A percentile compares a stretch with the other conserved stretches of the same genome.
Conservation (phyloP, 2,888 invertebrate species). For the Atrina japonica region DNA sequence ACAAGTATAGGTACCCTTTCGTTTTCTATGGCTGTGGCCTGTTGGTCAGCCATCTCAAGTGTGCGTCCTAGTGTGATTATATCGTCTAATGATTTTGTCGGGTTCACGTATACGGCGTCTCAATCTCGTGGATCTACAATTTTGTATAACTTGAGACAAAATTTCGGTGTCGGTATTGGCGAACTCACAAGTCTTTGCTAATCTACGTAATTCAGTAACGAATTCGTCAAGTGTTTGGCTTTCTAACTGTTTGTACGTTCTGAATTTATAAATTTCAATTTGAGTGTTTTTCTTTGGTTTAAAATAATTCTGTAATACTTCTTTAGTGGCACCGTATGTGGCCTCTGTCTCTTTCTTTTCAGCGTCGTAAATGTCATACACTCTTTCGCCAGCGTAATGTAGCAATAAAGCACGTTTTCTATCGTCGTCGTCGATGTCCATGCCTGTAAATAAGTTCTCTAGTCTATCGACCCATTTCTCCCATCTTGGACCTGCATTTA, state of each 20-base stretch:
- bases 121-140: slow-evolving; percentile 48
- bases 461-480: slow-evolving; percentile 41
- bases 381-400: slow-evolving; percentile 49
- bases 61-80: slow-evolving; percentile 40
- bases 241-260: slow-evolving; percentile 45
- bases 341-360: slow-evolving; percentile 32
- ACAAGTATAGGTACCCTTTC: slow-evolving; percentile 17
- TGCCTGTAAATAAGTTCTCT: slow-evolving; percentile 42
- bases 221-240: slow-evolving; percentile 50
- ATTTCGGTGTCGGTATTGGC: slow-evolving; percentile 42
- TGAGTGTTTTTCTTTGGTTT: slow-evolving; percentile 46
- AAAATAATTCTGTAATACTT: slow-evolving; percentile 42
- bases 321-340: slow-evolving; percentile 38
- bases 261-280: slow-evolving; percentile 50
- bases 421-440: slow-evolving; percentile 34
- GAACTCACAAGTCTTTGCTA: slow-evolving; percentile 47
- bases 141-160: slow-evolving; percentile 48
- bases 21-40: slow-evolving; percentile 47
- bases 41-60: slow-evolving; percentile 45
- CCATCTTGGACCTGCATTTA: slow-evolving; percentile 40
- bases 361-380: slow-evolving; percentile 46
- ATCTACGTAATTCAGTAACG: slow-evolving; percentile 48
- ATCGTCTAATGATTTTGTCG: slow-evolving; percentile 29
- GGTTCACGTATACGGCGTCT: slow-evolving; percentile 45
- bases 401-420: slow-evolving; percentile 45